These are phyloP conservation scores for Nymphalis c-album DNA, from an alignment of 2,888 invertebrate genomes.

Conservation along the genomic window DNA sequence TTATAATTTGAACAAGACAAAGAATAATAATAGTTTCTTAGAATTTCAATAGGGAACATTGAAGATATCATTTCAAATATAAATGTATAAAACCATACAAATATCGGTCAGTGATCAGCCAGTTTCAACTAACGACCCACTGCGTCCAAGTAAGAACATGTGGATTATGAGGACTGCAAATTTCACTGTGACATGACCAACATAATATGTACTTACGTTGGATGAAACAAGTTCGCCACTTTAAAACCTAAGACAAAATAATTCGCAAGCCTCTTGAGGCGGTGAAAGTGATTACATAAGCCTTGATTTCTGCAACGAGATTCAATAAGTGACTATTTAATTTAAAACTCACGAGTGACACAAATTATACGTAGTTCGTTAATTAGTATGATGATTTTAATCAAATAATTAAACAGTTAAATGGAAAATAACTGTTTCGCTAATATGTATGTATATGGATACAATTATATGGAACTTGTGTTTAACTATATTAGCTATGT, in stretches of 20 bases:
- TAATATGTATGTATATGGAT: no score
- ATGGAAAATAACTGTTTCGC: no score
- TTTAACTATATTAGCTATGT: background rate
- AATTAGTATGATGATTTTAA: background rate
- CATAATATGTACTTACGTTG: conserved; percentile 38
- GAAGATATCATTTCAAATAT: background rate
- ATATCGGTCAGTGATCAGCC: conserved; percentile 22
- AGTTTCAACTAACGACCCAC: conserved; percentile 19
- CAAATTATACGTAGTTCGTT: background rate
- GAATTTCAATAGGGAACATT: background rate
- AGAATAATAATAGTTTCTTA: background rate
- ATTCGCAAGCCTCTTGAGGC: conserved; percentile 52
- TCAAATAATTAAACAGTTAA: no score
- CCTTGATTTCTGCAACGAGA: conserved; percentile 21
- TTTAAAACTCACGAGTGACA: conserved; percentile 5
- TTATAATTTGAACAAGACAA: background rate
- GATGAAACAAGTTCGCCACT: conserved; percentile 43
- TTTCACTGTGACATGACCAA: conserved; percentile 41
- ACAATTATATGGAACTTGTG: background rate
- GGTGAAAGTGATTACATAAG: conserved; percentile 62
- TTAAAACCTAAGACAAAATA: conserved; percentile 45
- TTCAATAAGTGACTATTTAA: conserved; percentile 29
- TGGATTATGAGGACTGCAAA: conserved; percentile 36
- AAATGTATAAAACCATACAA: conserved; percentile 6
- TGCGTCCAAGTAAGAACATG: conserved; percentile 29